Evolutionary conservation across 2,113 vertebrate genomes (phyloP), one percentile per base, ranked within the genome.

Genomic region (Maccullochella peelii): DNA sequence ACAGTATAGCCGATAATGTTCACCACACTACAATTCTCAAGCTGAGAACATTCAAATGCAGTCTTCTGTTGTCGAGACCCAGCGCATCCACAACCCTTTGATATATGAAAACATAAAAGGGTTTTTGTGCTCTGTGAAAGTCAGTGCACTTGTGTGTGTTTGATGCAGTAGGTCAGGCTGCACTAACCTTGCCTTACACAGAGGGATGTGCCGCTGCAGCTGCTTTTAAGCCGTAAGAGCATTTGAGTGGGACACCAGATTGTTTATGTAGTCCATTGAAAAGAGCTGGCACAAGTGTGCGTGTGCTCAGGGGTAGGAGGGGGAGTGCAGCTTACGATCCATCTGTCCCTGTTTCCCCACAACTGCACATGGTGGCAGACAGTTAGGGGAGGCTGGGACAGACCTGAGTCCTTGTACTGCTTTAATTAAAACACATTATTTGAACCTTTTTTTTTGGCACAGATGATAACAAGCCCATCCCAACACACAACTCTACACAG

Each of bases 381-480:
- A 58, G 72, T 6, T 25, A 54, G 6, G 66, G 67, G 68, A 83
- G 84, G 81, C 77, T 65, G 85, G 78, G 66, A 84, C 36, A 79
- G 63, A 76, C 58, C 68, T 5, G 66, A 77, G 74, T 74, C 74
- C 65, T 86, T 74, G 70, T 78, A 50, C 82, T 69, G 49, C 38
- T 86, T 85, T 90, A 90, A 92, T 93, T 85, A 89, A 94, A 91
- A 84, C 80, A 85, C 77, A 86, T 87, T 63, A 86, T 81, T 86
- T 68, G 30, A 86, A 67, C 59, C 30, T 61, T 76, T 79, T 61
- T 76, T 79, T 67, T 70, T 79, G 73, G 77, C 77, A 79, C 44
- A 52, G 55, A 80, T 42, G 57, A 84, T 69, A 89, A 86, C 44
- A 55, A 73, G 71, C 27, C 69, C 52, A 81, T 85, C 50, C 11